Evolutionary conservation across 2,113 vertebrate genomes (phyloP).

Genomic region (Lepisosteus oculatus): DNA sequence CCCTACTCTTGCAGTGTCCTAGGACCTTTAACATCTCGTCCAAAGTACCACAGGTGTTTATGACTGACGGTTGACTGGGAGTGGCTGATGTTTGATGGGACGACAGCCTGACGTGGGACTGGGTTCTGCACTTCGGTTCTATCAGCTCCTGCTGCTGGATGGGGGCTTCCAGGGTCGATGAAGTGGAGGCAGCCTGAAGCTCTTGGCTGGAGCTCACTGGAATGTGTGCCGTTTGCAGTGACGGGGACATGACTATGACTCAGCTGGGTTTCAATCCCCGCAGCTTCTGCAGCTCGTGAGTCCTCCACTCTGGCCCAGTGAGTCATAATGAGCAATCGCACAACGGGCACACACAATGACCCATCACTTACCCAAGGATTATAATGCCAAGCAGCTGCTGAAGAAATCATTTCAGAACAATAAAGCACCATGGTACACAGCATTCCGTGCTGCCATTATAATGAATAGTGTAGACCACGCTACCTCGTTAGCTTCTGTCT

Average conservation of each 20-base stretch:
- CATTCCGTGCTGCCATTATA: neutral
- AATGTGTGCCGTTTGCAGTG: neutral
- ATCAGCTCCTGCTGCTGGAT: too few relatives aligned
- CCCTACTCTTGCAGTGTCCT: too few relatives aligned
- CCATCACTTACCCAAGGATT: conserved; percentile 19
- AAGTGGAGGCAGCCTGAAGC: too few relatives aligned
- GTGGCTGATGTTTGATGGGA: too few relatives aligned
- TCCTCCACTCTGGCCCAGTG: neutral
- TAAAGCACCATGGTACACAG: conserved; percentile 25
- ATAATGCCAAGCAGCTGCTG: conserved; percentile 20
- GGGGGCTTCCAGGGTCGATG: too few relatives aligned
- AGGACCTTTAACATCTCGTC: too few relatives aligned
- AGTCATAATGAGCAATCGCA: conserved; percentile 3
- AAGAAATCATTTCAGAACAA: conserved; percentile 31
- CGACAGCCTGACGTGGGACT: too few relatives aligned
- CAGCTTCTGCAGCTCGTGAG: neutral
- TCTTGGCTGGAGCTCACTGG: too few relatives aligned
- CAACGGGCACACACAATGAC: conserved; percentile 15
- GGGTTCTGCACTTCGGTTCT: too few relatives aligned
- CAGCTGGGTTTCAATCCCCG: conserved; percentile 1
- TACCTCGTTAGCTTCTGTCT: neutral
- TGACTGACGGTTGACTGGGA: too few relatives aligned
- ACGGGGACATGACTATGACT: conserved; percentile 6
- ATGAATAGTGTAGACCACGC: conserved; percentile 12
- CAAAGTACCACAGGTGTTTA: too few relatives aligned